A percentile compares a stretch with the other conserved stretches of the same genome.
Evolutionary conservation across 2,888 invertebrate species (phyloP).

Genomic region (Strigamia transsilvanica): DNA sequence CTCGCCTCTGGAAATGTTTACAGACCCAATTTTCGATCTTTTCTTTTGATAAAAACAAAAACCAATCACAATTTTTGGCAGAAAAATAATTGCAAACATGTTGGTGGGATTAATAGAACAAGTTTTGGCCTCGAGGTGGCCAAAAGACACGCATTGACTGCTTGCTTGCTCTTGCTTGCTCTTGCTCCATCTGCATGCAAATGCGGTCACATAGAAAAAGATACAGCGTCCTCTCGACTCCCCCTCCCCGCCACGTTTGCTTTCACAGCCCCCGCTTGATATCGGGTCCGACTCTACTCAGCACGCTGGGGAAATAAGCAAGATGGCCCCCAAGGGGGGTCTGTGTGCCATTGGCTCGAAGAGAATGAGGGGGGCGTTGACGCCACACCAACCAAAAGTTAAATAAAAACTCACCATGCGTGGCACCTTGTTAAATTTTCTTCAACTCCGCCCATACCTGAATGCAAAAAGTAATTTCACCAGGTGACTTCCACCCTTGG

Average conservation of each 20-base stretch:
- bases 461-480: slow-evolving; percentile 33
- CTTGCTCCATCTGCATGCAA: slow-evolving; percentile 43
- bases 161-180: no score
- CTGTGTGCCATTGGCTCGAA: slow-evolving; percentile 36
- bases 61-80: slow-evolving; percentile 3
- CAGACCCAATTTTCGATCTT: slow-evolving; percentile 34
- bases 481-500: slow-evolving; percentile 5
- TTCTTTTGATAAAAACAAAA: slow-evolving; percentile 24
- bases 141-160: background rate
- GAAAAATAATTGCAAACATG: slow-evolving; percentile 5
- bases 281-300: slow-evolving; percentile 27
- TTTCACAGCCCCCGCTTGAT: slow-evolving; percentile 33
- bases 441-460: slow-evolving; percentile 36
- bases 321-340: slow-evolving; percentile 49
- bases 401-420: slow-evolving; percentile 48
- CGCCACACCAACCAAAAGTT: slow-evolving; percentile 48
- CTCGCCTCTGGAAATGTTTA: slow-evolving; percentile 27
- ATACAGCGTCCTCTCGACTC: background rate
- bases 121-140: slow-evolving; percentile 22
- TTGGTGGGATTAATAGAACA: slow-evolving; percentile 10
- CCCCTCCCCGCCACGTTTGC: background rate
- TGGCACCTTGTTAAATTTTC: slow-evolving; percentile 29
- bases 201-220: slow-evolving; percentile 1
- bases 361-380: slow-evolving; percentile 40
- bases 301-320: slow-evolving; percentile 38